phyloP scores from a whole-genome alignment of 1,140 invertebrate species.

The Drosophila aff. region DNA sequence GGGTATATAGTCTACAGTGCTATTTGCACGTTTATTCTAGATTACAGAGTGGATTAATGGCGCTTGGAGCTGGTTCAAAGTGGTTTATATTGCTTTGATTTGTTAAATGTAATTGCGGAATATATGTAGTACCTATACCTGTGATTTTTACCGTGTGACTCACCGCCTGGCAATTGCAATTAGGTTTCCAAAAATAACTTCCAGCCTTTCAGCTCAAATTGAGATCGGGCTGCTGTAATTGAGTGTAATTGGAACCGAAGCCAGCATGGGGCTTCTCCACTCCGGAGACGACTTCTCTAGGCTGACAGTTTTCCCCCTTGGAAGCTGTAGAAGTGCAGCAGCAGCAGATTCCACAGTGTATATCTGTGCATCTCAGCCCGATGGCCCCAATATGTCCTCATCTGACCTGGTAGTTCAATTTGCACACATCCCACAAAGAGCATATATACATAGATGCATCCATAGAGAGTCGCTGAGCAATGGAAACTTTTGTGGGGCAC shows the following conservation, averaged over 20 bases:
- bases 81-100: conserved; percentile 24
- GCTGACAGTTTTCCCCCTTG: conserved; percentile 50
- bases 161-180: conserved; percentile 17
- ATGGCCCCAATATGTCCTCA: conserved; percentile 56
- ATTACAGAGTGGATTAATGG: conserved; percentile 38
- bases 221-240: conserved; percentile 54
- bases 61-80: conserved; percentile 30
- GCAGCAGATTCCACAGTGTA: conserved; percentile 25
- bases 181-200: conserved; percentile 31
- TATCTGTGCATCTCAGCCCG: conserved; percentile 27
- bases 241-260: conserved; percentile 70
- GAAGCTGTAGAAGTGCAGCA: conserved; percentile 73
- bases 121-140: neutral
- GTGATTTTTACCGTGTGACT: conserved; percentile 10
- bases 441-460: conserved; percentile 5
- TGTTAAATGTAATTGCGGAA: neutral
- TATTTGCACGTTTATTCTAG: conserved; percentile 14
- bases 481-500: conserved; percentile 52
- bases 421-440: conserved; percentile 15
- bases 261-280: conserved; percentile 30
- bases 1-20: neutral
- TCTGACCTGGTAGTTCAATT: conserved; percentile 36
- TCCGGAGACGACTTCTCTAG: conserved; percentile 43
- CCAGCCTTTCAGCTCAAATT: conserved; percentile 14
- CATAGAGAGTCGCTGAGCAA: conserved; percentile 18